These are phyloP conservation scores for Chaenodraco wilsoni DNA, from an alignment of 2,797 vertebrate species.

Conservation along the genomic window DNA sequence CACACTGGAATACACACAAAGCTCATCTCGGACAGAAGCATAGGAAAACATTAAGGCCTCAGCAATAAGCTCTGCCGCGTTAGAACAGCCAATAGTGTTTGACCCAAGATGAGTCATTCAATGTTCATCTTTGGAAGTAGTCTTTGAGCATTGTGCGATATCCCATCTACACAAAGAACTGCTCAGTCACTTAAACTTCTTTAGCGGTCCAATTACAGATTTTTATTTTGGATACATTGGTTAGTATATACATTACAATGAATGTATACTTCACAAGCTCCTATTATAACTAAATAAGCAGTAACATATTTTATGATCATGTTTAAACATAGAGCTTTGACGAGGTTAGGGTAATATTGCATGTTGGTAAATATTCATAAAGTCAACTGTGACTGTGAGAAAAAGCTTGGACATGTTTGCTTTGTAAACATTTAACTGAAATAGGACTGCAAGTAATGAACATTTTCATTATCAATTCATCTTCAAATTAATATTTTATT, in stretches of 20 bases:
- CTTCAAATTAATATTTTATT: too few species aligned
- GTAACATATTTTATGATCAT: too few species aligned
- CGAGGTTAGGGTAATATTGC: not conserved
- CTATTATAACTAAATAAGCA: not conserved
- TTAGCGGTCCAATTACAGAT: too few species aligned
- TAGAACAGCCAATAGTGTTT: not conserved
- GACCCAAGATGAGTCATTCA: conserved; percentile 17
- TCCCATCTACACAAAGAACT: too few species aligned
- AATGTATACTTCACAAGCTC: not conserved
- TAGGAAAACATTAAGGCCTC: not conserved
- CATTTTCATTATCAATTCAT: too few species aligned
- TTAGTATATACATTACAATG: too few species aligned
- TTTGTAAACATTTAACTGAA: not conserved
- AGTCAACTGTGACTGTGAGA: not conserved
- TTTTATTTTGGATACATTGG: too few species aligned
- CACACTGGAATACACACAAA: conserved; percentile 19
- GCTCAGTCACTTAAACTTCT: too few species aligned
- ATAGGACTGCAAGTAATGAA: too few species aligned
- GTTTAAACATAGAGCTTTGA: not conserved
- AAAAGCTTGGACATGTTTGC: not conserved
- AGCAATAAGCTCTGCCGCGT: not conserved
- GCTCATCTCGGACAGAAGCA: conserved; percentile 8
- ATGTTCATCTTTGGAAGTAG: too few species aligned
- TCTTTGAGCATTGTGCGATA: too few species aligned
- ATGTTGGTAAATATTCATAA: not conserved